Percentiles rank a stretch among this genome's conserved stretches.
These are phyloP conservation scores for Diabrotica virgifera DNA, from an alignment of 1,140 invertebrate species.

Conservation along the genomic window DNA sequence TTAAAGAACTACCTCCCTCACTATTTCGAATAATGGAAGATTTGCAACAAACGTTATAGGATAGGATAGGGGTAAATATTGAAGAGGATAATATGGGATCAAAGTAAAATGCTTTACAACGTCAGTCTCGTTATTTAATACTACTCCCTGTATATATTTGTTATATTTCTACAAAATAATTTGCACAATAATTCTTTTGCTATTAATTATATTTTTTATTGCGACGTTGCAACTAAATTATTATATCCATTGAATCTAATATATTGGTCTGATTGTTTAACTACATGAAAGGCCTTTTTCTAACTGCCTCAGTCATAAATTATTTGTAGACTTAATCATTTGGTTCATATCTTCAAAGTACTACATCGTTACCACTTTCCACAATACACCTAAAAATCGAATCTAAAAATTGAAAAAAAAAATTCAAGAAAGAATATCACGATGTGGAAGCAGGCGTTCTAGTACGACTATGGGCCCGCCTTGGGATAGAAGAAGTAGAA, in stretches of 20 bases:
- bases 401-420: not conserved
- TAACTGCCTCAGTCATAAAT: too few species aligned
- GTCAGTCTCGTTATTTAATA: not conserved
- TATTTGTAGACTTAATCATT: not conserved
- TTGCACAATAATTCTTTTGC: too few species aligned
- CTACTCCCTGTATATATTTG: not conserved
- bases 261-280: too few species aligned
- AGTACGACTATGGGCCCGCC: constrained; percentile 30
- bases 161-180: not conserved
- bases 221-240: too few species aligned
- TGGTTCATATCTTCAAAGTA: not conserved
- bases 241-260: too few species aligned
- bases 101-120: not conserved
- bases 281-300: too few species aligned
- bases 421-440: constrained; percentile 20
- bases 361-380: constrained; percentile 3
- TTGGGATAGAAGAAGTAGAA: constrained; percentile 22
- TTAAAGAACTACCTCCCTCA: too few species aligned
- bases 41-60: too few species aligned
- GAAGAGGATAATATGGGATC: too few species aligned
- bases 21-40: too few species aligned
- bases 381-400: constrained; percentile 12
- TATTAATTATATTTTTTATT: too few species aligned
- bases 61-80: too few species aligned
- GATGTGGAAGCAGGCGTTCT: constrained; percentile 26